These are phyloP conservation scores for Megalopta genalis DNA, from an alignment of 1,140 invertebrate species.

Conservation along the genomic window DNA sequence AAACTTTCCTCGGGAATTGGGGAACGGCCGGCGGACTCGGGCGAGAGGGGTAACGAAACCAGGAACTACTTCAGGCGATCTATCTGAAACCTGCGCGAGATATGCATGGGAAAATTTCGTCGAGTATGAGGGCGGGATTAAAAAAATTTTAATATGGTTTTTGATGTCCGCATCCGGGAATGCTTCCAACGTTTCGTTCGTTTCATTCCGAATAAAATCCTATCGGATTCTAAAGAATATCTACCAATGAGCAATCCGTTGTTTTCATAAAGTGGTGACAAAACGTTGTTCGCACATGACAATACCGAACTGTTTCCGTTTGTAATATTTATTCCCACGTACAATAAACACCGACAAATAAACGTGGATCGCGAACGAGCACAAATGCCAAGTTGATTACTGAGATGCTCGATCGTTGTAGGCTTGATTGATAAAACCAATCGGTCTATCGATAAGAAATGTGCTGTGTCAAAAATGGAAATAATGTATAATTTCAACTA, in stretches of 20 bases:
- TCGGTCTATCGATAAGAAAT: no score
- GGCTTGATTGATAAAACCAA: no score
- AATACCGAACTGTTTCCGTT: background rate
- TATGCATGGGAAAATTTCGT: background rate
- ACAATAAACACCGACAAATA: no score
- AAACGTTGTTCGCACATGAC: no score
- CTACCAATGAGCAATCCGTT: background rate
- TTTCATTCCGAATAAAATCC: background rate
- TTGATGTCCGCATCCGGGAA: background rate
- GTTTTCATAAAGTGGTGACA: background rate
- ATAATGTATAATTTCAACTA: no score
- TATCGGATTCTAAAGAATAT: background rate
- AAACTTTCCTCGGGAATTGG: background rate
- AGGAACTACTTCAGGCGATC: constrained; percentile 11
- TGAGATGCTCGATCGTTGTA: no score
- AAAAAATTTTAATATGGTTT: constrained; percentile 24
- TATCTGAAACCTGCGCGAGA: constrained; percentile 9
- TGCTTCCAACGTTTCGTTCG: background rate
- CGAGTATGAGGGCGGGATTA: background rate
- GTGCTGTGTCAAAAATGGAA: no score
- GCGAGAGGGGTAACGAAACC: background rate
- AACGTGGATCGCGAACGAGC: no score
- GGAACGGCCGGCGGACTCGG: background rate
- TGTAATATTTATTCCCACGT: background rate
- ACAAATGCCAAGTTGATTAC: no score